Evolutionary conservation across 2,888 invertebrate genomes (phyloP).

Genomic region (Smittia aterrima): DNA sequence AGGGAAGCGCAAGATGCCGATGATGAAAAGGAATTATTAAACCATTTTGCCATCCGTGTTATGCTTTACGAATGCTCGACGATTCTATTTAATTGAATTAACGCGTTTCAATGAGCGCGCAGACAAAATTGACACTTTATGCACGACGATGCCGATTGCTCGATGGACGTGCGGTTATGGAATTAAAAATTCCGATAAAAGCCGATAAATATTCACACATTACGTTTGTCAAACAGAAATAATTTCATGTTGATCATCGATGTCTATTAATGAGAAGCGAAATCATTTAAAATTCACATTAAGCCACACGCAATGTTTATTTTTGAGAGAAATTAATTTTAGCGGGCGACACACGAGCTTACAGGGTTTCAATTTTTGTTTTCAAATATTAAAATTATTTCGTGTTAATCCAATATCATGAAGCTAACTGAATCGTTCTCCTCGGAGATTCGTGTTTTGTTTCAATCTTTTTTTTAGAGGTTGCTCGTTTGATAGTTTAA

Average conservation of each 20-base stretch:
- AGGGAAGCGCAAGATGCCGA: background rate
- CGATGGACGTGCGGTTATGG: background rate
- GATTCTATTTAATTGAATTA: conserved; percentile 36
- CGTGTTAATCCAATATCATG: too few relatives aligned
- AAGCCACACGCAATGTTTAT: conserved; percentile 22
- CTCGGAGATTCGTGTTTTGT: too few relatives aligned
- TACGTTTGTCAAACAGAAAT: conserved; percentile 33
- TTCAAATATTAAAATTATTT: too few relatives aligned
- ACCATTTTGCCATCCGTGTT: background rate
- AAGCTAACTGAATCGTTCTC: too few relatives aligned
- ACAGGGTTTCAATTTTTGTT: too few relatives aligned
- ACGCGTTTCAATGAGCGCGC: conserved; percentile 19
- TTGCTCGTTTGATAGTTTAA: too few relatives aligned
- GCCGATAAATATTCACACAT: conserved; percentile 10
- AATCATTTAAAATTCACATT: conserved; percentile 18
- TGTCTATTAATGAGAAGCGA: background rate
- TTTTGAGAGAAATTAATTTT: too few relatives aligned
- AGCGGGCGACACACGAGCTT: too few relatives aligned
- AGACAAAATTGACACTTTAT: background rate
- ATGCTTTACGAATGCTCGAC: background rate
- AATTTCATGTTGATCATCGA: background rate
- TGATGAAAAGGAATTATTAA: conserved; percentile 3
- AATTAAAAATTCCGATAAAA: conserved; percentile 25
- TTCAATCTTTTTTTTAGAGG: too few relatives aligned
- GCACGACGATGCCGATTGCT: conserved; percentile 23